Evolutionary conservation across 2,113 vertebrate genomes (phyloP).

Genomic region (Microcebus ravelobensis): DNA sequence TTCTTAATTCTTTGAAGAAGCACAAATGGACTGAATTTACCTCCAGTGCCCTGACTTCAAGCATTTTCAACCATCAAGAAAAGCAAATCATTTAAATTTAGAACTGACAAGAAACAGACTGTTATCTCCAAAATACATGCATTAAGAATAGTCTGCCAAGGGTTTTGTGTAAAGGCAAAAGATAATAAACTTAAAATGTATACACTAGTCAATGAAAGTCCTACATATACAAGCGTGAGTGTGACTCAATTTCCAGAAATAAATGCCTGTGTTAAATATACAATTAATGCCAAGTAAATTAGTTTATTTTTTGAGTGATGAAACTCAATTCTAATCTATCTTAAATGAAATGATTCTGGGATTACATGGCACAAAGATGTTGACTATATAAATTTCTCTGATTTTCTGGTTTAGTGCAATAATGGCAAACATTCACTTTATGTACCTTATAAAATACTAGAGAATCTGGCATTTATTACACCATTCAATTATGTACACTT

Average conservation of each 20-base stretch:
- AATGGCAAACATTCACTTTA: slow-evolving; percentile 35
- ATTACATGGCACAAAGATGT: slow-evolving; percentile 15
- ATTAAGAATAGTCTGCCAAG: slow-evolving; percentile 65
- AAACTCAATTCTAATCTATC: slow-evolving; percentile 18
- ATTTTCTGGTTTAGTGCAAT: slow-evolving; percentile 31
- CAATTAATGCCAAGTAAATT: slow-evolving; percentile 59
- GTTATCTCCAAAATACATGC: slow-evolving; percentile 65
- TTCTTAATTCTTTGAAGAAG: slow-evolving; percentile 72
- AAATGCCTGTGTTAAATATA: slow-evolving; percentile 53
- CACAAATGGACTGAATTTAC: slow-evolving; percentile 72
- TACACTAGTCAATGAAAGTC: slow-evolving; percentile 60
- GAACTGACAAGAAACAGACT: slow-evolving; percentile 76
- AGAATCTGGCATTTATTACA: slow-evolving; percentile 52
- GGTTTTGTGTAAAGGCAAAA: slow-evolving; percentile 72
- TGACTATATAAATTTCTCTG: slow-evolving; percentile 21
- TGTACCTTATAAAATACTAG: not conserved
- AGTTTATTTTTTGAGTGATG: slow-evolving; percentile 38
- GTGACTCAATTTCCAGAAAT: slow-evolving; percentile 55
- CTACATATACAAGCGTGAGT: slow-evolving; percentile 52
- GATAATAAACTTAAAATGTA: slow-evolving; percentile 79
- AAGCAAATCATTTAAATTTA: slow-evolving; percentile 77
- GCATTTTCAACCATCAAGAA: slow-evolving; percentile 64
- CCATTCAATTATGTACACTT: slow-evolving; percentile 4
- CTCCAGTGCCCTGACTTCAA: slow-evolving; percentile 59
- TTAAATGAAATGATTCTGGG: slow-evolving; percentile 38